phyloP scores from a whole-genome alignment of 2,113 vertebrate genomes.

The Chloroceryle aenea region DNA sequence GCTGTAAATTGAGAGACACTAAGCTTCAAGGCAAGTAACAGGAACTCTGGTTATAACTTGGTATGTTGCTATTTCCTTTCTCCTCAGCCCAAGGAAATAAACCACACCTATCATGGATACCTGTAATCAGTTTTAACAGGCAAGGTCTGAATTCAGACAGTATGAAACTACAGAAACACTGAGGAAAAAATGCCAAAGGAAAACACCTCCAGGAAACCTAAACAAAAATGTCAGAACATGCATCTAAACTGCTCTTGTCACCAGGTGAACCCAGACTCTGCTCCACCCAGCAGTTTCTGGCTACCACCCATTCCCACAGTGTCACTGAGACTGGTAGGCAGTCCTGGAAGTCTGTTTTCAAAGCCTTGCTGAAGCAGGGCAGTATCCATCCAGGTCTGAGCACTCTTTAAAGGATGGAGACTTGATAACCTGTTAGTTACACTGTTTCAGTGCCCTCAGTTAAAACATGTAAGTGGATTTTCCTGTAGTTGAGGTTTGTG shows the following conservation, averaged over 20 bases:
- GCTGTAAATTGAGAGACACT: not conserved
- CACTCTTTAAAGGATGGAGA: not conserved
- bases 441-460: no score
- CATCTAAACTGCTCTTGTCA: not conserved
- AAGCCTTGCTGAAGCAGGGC: not conserved
- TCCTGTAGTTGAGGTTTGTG: not conserved
- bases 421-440: rapidly evolving
- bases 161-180: not conserved
- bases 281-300: not conserved
- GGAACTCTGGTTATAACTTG: not conserved
- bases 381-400: not conserved
- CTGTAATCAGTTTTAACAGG: not conserved
- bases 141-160: not conserved
- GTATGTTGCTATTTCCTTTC: not conserved
- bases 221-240: not conserved
- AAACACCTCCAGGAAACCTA: not conserved
- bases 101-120: rapidly evolving
- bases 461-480: not conserved
- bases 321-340: not conserved
- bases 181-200: not conserved
- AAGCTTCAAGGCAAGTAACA: not conserved
- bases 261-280: not conserved
- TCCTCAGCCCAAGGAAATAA: not conserved
- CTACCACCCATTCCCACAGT: not conserved
- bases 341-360: not conserved